A percentile compares a stretch with the other conserved stretches of the same genome.
Evolutionary conservation across 1,140 invertebrate genomes (phyloP).

Genomic region (Drosophila gunungcola): DNA sequence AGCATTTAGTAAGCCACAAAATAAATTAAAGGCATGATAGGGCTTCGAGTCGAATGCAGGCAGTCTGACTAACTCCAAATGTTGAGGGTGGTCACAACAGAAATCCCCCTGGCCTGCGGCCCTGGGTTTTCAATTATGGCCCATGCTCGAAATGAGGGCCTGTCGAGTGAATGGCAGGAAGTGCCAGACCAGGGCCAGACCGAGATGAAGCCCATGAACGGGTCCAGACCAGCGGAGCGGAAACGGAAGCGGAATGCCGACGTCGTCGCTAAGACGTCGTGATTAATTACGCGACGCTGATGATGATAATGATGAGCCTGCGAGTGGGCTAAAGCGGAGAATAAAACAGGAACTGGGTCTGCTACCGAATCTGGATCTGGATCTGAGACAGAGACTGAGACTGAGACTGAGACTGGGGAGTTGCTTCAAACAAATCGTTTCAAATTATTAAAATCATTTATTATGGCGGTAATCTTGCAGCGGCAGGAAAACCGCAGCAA

Average conservation of each 20-base stretch:
- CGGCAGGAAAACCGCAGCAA: constrained; percentile 62
- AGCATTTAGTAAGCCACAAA: constrained; percentile 24
- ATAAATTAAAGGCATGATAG: constrained; percentile 13
- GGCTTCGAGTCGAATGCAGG: neutral
- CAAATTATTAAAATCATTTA: constrained; percentile 83
- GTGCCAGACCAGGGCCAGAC: constrained; percentile 34
- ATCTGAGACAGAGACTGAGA: constrained; percentile 1
- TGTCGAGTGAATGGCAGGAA: constrained; percentile 31
- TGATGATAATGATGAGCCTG: constrained; percentile 71
- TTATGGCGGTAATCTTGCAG: constrained; percentile 70
- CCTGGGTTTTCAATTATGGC: constrained; percentile 51
- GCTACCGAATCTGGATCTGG: neutral
- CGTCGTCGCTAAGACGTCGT: constrained; percentile 68
- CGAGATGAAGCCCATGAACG: constrained; percentile 6
- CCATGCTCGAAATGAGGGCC: constrained; percentile 27
- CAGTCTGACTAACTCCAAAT: neutral
- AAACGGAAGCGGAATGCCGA: constrained; percentile 65
- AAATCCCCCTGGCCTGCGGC: constrained; percentile 22
- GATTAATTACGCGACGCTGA: constrained; percentile 72
- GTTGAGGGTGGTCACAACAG: constrained; percentile 16
- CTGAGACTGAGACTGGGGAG: constrained; percentile 9
- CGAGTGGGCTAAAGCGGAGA: constrained; percentile 31
- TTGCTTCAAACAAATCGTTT: constrained; percentile 75
- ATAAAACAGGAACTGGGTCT: constrained; percentile 5
- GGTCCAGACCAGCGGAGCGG: constrained; percentile 45